Conservation (phyloP, 2,797 vertebrate species). For the Pogoniulus pusillus region DNA sequence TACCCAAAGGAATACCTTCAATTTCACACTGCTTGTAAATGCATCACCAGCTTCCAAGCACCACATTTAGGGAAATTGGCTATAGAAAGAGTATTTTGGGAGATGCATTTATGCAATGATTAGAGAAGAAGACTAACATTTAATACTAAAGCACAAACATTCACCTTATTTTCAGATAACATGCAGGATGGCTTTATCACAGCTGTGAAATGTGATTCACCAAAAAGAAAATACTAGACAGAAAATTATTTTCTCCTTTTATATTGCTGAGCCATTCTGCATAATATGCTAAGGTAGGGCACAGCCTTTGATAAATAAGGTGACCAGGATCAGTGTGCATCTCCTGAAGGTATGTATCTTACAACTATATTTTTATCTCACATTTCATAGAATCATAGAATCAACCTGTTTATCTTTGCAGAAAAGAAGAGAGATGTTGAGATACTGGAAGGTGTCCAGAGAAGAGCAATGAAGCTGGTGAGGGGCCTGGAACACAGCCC, state of each 20-base stretch:
- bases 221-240: background rate
- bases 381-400: too few species aligned
- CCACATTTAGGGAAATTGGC: background rate
- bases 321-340: background rate
- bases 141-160: background rate
- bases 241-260: background rate
- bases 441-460: too few species aligned
- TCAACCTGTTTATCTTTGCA: too few species aligned
- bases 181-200: background rate
- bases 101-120: background rate
- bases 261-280: background rate
- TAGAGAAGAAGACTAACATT: background rate
- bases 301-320: background rate
- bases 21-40: background rate
- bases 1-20: background rate
- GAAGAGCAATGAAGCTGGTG: too few species aligned
- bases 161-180: background rate
- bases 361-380: background rate
- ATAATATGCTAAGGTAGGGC: background rate
- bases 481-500: too few species aligned
- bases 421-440: too few species aligned
- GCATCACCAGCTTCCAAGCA: slow-evolving; percentile 6
- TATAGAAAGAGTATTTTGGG: background rate
- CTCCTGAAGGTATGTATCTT: background rate
- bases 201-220: background rate